phyloP scores from a whole-genome alignment of 2,113 vertebrate genomes.

The Pollimyrus isidori region DNA sequence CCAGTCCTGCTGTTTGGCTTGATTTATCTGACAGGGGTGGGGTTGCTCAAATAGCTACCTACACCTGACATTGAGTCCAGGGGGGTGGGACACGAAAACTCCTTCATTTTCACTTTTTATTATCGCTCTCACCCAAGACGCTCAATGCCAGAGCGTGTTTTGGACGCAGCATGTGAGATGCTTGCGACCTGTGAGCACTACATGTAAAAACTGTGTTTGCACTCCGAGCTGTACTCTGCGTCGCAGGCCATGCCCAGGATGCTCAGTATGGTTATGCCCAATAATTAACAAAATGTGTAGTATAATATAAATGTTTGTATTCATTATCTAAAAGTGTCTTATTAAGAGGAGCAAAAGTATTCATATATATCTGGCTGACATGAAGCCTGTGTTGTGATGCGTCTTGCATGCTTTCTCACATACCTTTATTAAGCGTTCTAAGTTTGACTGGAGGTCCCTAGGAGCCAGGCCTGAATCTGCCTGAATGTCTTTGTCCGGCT shows the following conservation, averaged over 20 bases:
- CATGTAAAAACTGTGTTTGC: neutral
- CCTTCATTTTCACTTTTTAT: neutral
- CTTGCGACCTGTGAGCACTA: neutral
- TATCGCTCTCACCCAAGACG: neutral
- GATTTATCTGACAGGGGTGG: constrained; percentile 74
- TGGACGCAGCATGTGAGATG: neutral
- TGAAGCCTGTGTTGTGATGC: neutral
- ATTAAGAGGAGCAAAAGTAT: neutral
- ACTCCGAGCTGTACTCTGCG: neutral
- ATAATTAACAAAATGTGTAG: neutral
- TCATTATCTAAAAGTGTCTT: neutral
- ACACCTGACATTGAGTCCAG: neutral
- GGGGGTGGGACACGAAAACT: constrained; percentile 16
- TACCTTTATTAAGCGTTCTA: constrained; percentile 86
- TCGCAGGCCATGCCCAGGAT: neutral
- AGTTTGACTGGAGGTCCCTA: constrained; percentile 85
- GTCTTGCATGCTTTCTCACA: neutral
- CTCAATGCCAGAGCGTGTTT: constrained; percentile 2
- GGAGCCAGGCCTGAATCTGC: constrained; percentile 41
- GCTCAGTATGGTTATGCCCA: neutral
- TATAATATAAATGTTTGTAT: neutral
- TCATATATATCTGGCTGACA: neutral
- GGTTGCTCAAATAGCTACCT: constrained; percentile 64
- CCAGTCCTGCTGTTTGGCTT: constrained; percentile 76
- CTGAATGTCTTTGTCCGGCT: constrained; percentile 82